Evolutionary conservation across 2,113 vertebrate species (phyloP).

Genomic region (Lanius ludovicianus): DNA sequence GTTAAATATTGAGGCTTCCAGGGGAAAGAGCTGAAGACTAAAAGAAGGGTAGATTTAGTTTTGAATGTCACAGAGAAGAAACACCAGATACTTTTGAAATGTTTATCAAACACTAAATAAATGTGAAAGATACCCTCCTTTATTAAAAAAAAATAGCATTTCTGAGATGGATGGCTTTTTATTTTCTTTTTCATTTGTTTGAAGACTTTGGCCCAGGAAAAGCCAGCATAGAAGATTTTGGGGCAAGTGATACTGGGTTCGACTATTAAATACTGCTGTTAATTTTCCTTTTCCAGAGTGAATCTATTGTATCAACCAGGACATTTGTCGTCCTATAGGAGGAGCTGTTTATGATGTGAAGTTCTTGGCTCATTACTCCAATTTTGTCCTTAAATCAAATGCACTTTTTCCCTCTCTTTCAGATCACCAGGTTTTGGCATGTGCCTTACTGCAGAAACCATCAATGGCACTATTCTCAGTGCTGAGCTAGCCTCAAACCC

Average conservation of each 20-base stretch:
- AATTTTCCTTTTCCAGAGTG: neutral
- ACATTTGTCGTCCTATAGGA: neutral
- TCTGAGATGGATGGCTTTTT: neutral
- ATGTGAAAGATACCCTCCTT: neutral
- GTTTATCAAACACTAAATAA: neutral
- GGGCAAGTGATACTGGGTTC: neutral
- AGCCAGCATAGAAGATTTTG: neutral
- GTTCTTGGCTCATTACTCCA: neutral
- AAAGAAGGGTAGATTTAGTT: neutral
- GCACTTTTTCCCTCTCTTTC: neutral
- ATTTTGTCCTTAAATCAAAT: neutral
- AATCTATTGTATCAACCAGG: neutral
- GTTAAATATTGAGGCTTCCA: neutral
- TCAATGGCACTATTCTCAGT: constrained; percentile 85
- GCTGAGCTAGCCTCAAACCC: constrained; percentile 91
- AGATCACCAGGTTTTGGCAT: constrained; percentile 97
- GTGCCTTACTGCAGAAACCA: constrained; percentile 89
- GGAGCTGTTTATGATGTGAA: neutral
- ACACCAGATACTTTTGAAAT: neutral
- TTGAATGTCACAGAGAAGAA: neutral
- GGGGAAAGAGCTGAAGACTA: neutral
- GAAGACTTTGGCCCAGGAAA: neutral
- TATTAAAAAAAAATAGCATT: neutral
- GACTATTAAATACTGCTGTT: neutral
- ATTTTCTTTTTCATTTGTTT: neutral